Evolutionary conservation across 2,888 invertebrate species (phyloP), one percentile per base, ranked within the genome.

Genomic region (Nesidiocoris tenuis): DNA sequence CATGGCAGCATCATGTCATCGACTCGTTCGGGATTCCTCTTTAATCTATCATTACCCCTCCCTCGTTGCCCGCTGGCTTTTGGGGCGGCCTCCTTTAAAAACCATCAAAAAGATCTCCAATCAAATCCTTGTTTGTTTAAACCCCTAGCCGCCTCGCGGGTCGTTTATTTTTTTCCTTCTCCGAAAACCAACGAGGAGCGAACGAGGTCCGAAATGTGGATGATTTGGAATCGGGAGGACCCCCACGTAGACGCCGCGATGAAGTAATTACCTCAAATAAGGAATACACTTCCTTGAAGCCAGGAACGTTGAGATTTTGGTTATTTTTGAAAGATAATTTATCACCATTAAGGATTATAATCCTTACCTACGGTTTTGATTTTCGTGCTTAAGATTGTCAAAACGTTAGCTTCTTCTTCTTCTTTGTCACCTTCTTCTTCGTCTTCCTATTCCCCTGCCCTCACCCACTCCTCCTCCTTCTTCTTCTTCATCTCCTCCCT

Each of bases 1-100:
- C 39, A 39, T 39, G 39, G 39, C 25, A 68, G 68, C 67, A 75
- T 68, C 75, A 70, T 75, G 75, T 75, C 75, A 75, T 75, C 75
- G 68, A 39, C 57, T 65, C 59, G 18, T 75, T 75, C 75, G 55
- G 68, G 54, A 75, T 75, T 75, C 75, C 68, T 75, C 59, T 61
- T 75, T 68, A 75, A 75, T 75, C 68, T 75, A 75, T 68, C 75
- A 75, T 75, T 75, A 75, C 75, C 75, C 75, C 75, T 57, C 22
- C 75, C 57, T 9, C 7, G 18, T n/a, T 9, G 57, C 55, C 61
- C 21, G 54, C 39, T 22, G n/a, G 21, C 66, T 12, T 70, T 25
- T 23, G 3, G 56, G 23, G 67, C 55, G 19, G 19, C 55, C 21
- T 9, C 56, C 12, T 39, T 19, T 17, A 18, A 17, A 21, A 21